Base-by-base conservation (phyloP, 2,797 vertebrate genomes). In the Alectoris magna region DNA sequence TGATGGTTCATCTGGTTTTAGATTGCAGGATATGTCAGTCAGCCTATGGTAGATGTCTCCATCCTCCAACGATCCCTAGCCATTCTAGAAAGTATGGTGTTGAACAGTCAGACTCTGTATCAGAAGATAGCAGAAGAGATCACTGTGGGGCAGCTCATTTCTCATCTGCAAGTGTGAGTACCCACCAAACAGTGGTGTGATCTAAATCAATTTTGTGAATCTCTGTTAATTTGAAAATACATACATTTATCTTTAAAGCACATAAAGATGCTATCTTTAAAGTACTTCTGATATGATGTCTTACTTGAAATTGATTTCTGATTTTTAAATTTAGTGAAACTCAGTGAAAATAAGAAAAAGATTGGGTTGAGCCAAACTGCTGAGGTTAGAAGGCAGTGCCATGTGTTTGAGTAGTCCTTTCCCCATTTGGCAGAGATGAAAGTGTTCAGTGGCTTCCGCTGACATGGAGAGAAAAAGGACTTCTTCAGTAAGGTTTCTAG, bases 111-210 rank as follows among this genome's bases (percentile, higher is more conserved):
- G 97, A 99, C 98, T 85, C 98, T 99, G 27, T 99, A 99, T 97
- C 99, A 99, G 95, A 99, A 99, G 64, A 98, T 99, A 90, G 99
- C 99, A 0, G 99, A 99, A 94, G 99, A 99, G 94, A 99, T 99
- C 98, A 99, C 99, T 5, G 99, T 99, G 94, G 99, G 99, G 92
- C 99, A 99, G 95, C 99, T 99, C 97, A 99, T 99, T 98, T 98
- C 98, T 83, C 99, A 99, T 98, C 98, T 99, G 96, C 99, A 99
- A 98, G 99, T 99, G 99, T 99, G 98, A 99, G 99, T 99, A 98
- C 72, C 39, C 75, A 75, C 63, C 43, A 55, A 87, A 39, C 55
- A 64, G 3, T 56, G 36, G 2, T 68, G 59, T 36, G 73, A 51
- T 81, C 64, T 39, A 60, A 81, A 34, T 43, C 11, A 3, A 2